Conservation (phyloP, 2,888 invertebrate genomes). For the Gortyna flavago region DNA sequence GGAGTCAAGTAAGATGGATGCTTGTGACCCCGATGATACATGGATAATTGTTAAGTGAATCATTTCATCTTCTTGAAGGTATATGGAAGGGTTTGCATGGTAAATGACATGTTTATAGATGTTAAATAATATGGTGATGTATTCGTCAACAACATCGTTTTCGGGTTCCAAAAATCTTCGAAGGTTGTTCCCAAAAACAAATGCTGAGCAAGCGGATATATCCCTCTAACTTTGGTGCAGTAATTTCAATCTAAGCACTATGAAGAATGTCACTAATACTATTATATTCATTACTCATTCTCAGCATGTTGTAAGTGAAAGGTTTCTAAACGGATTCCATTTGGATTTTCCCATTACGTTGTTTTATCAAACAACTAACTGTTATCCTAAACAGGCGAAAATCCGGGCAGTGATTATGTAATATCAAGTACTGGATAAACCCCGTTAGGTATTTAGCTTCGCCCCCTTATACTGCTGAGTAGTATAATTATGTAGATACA, state of each 20-base stretch:
- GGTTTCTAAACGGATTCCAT: conserved; percentile 6
- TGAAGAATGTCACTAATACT: not conserved
- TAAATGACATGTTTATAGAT: conserved; percentile 1
- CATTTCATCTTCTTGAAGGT: conserved; percentile 58
- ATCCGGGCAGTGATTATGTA: conserved; percentile 9
- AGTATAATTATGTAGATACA: not conserved
- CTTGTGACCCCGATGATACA: conserved; percentile 77
- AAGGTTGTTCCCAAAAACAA: too few species aligned
- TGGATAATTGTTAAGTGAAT: conserved; percentile 75
- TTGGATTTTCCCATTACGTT: conserved; percentile 28
- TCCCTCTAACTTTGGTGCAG: not conserved
- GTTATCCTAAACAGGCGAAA: conserved; percentile 8
- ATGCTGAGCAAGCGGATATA: not conserved
- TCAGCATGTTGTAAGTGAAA: conserved; percentile 32
- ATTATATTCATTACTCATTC: conserved; percentile 9
- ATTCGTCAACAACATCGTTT: conserved; percentile 1
- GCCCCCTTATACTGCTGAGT: not conserved
- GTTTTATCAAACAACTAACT: conserved; percentile 1
- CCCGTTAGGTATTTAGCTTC: not conserved
- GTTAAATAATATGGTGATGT: conserved; percentile 1
- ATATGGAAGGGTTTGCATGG: conserved; percentile 11
- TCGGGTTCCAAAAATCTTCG: not conserved
- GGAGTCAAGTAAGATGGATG: conserved; percentile 71
- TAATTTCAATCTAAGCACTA: not conserved
- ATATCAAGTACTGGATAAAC: conserved; percentile 19